Base-by-base conservation (phyloP, 2,888 invertebrate species). In the Leucophenga montana region DNA sequence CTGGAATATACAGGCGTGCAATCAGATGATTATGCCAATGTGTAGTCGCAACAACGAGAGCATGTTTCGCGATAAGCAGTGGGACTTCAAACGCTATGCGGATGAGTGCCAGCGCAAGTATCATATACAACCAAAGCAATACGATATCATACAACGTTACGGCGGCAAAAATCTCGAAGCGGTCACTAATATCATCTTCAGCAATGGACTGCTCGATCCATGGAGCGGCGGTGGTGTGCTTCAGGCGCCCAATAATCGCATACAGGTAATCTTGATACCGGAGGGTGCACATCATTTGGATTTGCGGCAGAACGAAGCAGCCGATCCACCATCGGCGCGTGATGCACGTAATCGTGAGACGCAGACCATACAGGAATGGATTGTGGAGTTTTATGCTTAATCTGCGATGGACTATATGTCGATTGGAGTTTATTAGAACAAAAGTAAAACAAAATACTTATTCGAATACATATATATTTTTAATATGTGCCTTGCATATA, bases 1-100 rank as follows among this genome's bases (percentile, higher is more conserved):
- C 14, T 98, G 97, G 97, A 90, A 92, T 74, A 95, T 93, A 86
- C 96, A 97, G 91, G 91, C 94, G 0, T 99, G 99, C 85, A 97
- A 97, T 27, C 98, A 99, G 89, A 97, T 99, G 95, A 94, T 97
- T 71, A 97, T 98, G 96, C 98, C 98, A 0, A 93, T 95, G 90
- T 98, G 98, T 88, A 90, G 92, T 9, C 92, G 92, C 75, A 95
- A 94, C 53, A 88, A 90, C 1, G 90, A 91, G 11, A 96, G 96
- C 83, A 97, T 99, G 94, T 97, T 97, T 86, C 94, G 95, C 83
- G 91, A 92, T 0, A 74, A 83, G 0, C 84, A 90, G 0, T 98
- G 97, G 97, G 91, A 95, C 89, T 91, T 93, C 67, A 91, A 92
- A 0, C 79, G 89, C 22, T 95, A 90, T 83, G 89, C 93, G 0